A percentile compares a stretch with the other conserved stretches of the same genome.
Evolutionary conservation across 64 coral and sea anemone genomes (phyloP).

Genomic region (Porites australiensis): DNA sequence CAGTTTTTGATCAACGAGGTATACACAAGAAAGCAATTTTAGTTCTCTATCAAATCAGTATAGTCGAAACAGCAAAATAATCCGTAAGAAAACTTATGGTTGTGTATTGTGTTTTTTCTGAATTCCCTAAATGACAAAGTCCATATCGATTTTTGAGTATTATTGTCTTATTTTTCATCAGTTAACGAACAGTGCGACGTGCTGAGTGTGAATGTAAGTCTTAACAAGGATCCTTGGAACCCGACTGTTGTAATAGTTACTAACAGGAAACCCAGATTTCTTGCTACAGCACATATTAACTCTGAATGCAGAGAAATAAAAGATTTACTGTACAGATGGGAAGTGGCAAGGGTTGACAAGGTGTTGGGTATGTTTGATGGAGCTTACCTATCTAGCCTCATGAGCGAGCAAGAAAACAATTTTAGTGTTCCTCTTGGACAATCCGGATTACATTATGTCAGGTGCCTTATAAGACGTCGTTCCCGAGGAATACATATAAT

Average conservation of each 20-base stretch:
- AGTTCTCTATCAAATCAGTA: too few species aligned
- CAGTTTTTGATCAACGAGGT: too few species aligned
- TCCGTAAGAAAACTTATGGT: too few species aligned
- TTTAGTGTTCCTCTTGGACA: too few species aligned
- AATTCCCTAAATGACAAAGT: too few species aligned
- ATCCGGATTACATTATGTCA: not conserved
- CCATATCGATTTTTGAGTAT: not conserved
- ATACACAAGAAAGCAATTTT: too few species aligned
- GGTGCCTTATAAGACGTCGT: not conserved
- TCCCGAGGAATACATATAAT: not conserved
- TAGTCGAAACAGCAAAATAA: too few species aligned
- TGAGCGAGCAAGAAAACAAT: not conserved
- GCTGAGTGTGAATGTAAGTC: not conserved
- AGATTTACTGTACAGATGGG: not conserved
- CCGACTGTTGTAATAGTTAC: not conserved
- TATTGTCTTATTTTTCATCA: not conserved
- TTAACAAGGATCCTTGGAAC: constrained; percentile 3
- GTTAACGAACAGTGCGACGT: not conserved
- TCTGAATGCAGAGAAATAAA: not conserved
- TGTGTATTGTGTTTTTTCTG: too few species aligned
- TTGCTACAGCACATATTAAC: not conserved
- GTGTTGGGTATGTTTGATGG: not conserved
- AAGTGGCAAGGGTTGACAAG: constrained; percentile 3
- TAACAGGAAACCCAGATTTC: not conserved
- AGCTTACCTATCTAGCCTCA: not conserved